A percentile compares a stretch with the other conserved stretches of the same genome.
Evolutionary conservation across 2,797 vertebrate genomes (phyloP).

Genomic region (Leucoraja ocellata): DNA sequence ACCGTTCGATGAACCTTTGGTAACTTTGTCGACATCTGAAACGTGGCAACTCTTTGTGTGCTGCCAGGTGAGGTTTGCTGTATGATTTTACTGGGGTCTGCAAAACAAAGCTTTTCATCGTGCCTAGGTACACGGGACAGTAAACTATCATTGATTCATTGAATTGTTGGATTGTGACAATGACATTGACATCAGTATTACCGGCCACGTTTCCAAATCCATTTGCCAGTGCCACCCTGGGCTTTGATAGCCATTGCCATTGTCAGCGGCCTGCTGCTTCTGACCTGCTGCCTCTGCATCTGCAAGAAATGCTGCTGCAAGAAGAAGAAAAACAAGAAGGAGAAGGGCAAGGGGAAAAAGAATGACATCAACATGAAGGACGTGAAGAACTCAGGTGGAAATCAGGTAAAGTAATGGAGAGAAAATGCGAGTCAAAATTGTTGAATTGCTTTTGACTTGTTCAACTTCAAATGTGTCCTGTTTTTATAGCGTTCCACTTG

Average conservation of each 20-base stretch:
- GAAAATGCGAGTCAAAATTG: conserved; percentile 33
- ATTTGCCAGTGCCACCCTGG: conserved; percentile 78
- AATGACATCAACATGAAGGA: conserved; percentile 74
- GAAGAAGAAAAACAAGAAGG: conserved; percentile 94
- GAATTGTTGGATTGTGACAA: neutral
- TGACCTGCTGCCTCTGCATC: conserved; percentile 96
- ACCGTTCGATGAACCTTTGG: too few species aligned
- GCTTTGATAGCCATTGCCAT: conserved; percentile 88
- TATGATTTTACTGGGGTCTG: too few species aligned
- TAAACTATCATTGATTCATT: too few species aligned
- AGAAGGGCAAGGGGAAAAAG: conserved; percentile 80
- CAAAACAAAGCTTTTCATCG: too few species aligned
- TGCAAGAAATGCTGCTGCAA: conserved; percentile 97
- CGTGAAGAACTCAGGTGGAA: conserved; percentile 72
- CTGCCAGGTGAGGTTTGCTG: too few species aligned
- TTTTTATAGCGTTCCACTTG: neutral
- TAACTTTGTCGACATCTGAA: too few species aligned
- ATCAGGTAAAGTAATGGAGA: conserved; percentile 54
- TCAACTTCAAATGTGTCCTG: neutral
- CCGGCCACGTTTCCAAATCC: conserved; percentile 33
- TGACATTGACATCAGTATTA: neutral
- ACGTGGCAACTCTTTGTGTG: too few species aligned
- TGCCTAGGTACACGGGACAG: too few species aligned
- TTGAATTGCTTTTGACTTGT: neutral
- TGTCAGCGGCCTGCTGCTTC: conserved; percentile 80